A percentile compares a stretch with the other conserved stretches of the same genome.
Evolutionary conservation across 2,797 vertebrate genomes (phyloP).

Genomic region (Caiman crocodilus): DNA sequence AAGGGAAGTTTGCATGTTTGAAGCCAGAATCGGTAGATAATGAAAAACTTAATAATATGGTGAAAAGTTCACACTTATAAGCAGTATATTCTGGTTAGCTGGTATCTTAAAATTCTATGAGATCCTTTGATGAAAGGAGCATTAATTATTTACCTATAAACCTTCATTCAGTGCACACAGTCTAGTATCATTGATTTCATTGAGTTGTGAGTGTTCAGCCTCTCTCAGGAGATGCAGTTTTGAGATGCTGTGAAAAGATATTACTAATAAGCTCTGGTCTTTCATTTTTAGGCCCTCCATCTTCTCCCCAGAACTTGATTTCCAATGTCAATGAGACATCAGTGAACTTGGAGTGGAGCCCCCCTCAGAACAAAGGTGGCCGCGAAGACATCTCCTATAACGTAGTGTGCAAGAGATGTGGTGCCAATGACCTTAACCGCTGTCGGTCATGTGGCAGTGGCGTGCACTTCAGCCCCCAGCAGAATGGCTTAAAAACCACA

Average conservation of each 20-base stretch:
- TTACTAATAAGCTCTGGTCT: background rate
- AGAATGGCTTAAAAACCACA: conserved; percentile 89
- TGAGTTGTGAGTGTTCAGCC: accelerated
- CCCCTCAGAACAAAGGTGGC: conserved; percentile 91
- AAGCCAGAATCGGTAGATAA: background rate
- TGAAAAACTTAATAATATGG: background rate
- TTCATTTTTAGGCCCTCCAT: conserved; percentile 87
- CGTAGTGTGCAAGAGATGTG: conserved; percentile 93
- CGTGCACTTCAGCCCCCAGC: conserved; percentile 94
- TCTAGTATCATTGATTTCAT: background rate
- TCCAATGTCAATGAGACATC: conserved; percentile 99
- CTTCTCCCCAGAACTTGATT: conserved; percentile 94
- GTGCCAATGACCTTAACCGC: conserved; percentile 83
- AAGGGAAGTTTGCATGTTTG: conserved; percentile 1
- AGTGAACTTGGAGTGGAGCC: conserved; percentile 95
- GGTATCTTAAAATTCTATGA: conserved; percentile 5
- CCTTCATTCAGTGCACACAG: background rate
- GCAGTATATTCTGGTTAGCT: background rate
- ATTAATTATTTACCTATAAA: background rate
- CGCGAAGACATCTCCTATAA: conserved; percentile 95
- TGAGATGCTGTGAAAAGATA: background rate
- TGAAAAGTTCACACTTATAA: background rate
- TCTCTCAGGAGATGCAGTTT: background rate
- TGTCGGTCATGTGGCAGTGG: conserved; percentile 93
- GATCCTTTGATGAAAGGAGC: background rate